phyloP scores from a whole-genome alignment of 2,888 invertebrate genomes.

The Selenia dentaria region DNA sequence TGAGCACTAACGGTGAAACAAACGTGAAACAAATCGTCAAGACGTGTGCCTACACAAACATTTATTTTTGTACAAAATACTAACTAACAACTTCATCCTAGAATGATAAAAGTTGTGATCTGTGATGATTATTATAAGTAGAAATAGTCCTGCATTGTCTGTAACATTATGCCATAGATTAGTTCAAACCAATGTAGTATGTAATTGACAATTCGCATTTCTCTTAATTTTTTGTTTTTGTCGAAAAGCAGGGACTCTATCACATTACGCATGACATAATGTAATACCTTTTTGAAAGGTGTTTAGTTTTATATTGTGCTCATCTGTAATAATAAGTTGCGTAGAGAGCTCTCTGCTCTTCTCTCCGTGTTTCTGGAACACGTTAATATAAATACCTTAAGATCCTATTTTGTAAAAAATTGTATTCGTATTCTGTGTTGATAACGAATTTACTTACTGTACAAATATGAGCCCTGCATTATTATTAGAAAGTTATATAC shows the following conservation, averaged over 20 bases:
- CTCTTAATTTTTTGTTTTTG: conserved; percentile 25
- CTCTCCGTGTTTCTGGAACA: conserved; percentile 5
- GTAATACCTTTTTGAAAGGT: conserved; percentile 26
- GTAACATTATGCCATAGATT: conserved; percentile 53
- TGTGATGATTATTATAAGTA: conserved; percentile 76
- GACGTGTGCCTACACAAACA: conserved; percentile 1
- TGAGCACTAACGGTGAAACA: not conserved
- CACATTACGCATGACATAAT: conserved; percentile 7
- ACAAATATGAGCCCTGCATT: conserved; percentile 11
- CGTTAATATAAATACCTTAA: not conserved
- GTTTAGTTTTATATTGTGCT: not conserved
- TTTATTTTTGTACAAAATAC: conserved; percentile 18
- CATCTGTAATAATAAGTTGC: too few relatives aligned
- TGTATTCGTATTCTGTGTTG: conserved; percentile 2
- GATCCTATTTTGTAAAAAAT: not conserved
- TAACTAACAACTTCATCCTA: conserved; percentile 26
- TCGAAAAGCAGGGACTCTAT: conserved; percentile 20
- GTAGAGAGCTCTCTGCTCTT: too few relatives aligned
- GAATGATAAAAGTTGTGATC: conserved; percentile 54
- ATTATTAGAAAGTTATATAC: conserved; percentile 15
- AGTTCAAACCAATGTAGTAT: conserved; percentile 37
- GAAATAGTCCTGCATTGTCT: conserved; percentile 47
- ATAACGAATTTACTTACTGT: conserved; percentile 17
- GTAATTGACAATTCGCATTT: conserved; percentile 47
- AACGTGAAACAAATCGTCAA: conserved; percentile 2